A percentile compares a stretch with the other conserved stretches of the same genome.
Evolutionary conservation across 2,797 vertebrate genomes (phyloP).

Genomic region (Danio jaintianensis): DNA sequence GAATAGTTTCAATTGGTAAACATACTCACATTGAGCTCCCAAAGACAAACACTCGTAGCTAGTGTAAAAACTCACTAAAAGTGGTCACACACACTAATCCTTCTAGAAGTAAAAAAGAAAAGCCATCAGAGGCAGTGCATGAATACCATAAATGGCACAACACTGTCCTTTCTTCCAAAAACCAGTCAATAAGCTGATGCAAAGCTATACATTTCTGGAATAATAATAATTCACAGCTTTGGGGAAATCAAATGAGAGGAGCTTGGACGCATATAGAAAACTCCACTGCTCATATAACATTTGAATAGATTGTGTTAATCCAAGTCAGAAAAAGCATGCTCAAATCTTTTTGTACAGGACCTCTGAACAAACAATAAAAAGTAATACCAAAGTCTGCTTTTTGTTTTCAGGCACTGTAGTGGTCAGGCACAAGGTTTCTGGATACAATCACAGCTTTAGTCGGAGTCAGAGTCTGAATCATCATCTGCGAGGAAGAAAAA

Average conservation of each 20-base stretch:
- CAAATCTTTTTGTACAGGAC: too few species aligned
- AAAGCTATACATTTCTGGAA: not conserved
- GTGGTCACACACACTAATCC: not conserved
- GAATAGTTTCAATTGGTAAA: constrained; percentile 16
- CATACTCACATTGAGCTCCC: constrained; percentile 13
- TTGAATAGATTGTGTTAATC: not conserved
- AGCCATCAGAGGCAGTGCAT: constrained; percentile 10
- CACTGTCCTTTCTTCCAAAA: not conserved
- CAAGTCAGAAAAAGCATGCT: not conserved
- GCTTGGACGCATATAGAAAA: not conserved
- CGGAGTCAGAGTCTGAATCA: constrained; percentile 86
- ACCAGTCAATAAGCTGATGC: not conserved
- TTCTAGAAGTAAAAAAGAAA: constrained; percentile 1
- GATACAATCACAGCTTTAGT: constrained; percentile 74
- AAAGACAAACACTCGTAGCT: not conserved
- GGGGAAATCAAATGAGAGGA: not conserved
- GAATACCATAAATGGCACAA: not conserved
- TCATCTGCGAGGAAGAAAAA: constrained; percentile 81
- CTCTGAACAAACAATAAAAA: not conserved
- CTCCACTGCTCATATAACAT: not conserved
- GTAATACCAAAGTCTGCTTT: not conserved
- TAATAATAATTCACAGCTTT: constrained; percentile 32
- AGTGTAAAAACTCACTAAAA: constrained; percentile 1
- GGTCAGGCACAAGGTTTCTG: constrained; percentile 10
- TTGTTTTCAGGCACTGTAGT: constrained; percentile 30